Percentiles rank a stretch among this genome's conserved stretches.
These are phyloP conservation scores for Hydractinia symbiolongicarpus DNA, from an alignment of 30 jellyfish, hydroid and myxozoan species.

Conservation along the genomic window DNA sequence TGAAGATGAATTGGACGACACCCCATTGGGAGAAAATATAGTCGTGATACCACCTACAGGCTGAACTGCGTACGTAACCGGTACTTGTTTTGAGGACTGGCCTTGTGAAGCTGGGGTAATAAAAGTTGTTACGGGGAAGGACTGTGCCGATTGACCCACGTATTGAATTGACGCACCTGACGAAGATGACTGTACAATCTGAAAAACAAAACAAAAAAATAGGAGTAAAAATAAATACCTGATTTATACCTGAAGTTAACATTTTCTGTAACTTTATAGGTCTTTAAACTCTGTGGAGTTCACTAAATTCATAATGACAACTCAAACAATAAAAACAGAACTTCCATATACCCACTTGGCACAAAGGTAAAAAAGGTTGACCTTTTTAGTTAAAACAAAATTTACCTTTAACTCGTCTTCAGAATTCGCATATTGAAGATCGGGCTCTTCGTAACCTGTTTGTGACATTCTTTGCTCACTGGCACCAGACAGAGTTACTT, in stretches of 20 bases:
- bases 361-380: too few species aligned
- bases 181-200: constrained; percentile 16
- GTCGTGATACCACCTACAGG: constrained; percentile 62
- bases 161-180: constrained; percentile 7
- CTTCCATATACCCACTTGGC: too few species aligned
- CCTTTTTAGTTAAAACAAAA: too few species aligned
- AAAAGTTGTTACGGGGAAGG: constrained; percentile 60
- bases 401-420: constrained; percentile 72
- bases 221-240: not conserved
- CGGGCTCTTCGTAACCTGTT: constrained; percentile 91
- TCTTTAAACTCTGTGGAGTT: too few species aligned
- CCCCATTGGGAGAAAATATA: constrained; percentile 51
- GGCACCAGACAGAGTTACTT: constrained; percentile 51
- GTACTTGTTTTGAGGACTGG: constrained; percentile 12
- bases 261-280: too few species aligned
- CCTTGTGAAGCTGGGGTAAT: constrained; percentile 58
- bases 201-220: not conserved
- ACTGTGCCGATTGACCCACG: constrained; percentile 21
- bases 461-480: constrained; percentile 87
- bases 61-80: constrained; percentile 54
- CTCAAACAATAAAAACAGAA: too few species aligned
- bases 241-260: not conserved
- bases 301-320: too few species aligned
- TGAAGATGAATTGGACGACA: not conserved
- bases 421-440: constrained; percentile 58